Percentiles rank a stretch among this genome's conserved stretches.
phyloP scores from a whole-genome alignment of 2,888 invertebrate species.

The Drosophila meridiana region DNA sequence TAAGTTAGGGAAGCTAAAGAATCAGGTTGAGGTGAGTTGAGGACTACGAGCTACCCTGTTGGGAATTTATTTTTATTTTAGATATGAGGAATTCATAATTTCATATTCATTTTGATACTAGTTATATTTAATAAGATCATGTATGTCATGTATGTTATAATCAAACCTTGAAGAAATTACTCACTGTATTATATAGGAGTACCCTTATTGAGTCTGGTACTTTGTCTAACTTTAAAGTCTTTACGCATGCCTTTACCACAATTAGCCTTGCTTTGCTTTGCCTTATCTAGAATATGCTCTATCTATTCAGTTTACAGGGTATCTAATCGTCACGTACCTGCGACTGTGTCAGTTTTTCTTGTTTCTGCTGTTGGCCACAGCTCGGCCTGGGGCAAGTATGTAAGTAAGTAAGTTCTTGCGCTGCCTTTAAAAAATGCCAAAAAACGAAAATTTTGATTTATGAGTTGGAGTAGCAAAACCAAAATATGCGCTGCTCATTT shows the following conservation, averaged over 20 bases:
- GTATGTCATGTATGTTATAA: too few species aligned
- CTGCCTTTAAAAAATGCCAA: slow-evolving; percentile 72
- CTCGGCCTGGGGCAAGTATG: slow-evolving; percentile 25
- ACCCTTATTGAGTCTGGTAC: background rate
- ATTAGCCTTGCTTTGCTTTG: background rate
- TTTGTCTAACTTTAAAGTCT: background rate
- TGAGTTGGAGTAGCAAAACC: slow-evolving; percentile 65
- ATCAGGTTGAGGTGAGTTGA: too few species aligned
- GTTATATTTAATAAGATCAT: background rate
- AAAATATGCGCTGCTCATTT: slow-evolving; percentile 77
- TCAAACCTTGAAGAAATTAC: too few species aligned
- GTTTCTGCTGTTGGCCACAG: slow-evolving; percentile 1
- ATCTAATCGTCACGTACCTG: slow-evolving; percentile 3
- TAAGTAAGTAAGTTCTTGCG: slow-evolving; percentile 50
- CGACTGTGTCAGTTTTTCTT: background rate
- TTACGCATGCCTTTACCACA: background rate
- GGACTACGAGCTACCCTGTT: background rate
- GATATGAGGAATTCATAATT: background rate
- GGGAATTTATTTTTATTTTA: background rate
- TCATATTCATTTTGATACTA: background rate
- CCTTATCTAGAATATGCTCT: background rate
- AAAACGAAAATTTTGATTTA: slow-evolving; percentile 78
- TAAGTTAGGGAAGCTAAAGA: too few species aligned
- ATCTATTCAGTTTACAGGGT: background rate
- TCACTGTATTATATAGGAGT: background rate